Evolutionary conservation across 1,140 invertebrate genomes (phyloP), one percentile per base, ranked within the genome.

Genomic region (Maconellicoccus hirsutus): DNA sequence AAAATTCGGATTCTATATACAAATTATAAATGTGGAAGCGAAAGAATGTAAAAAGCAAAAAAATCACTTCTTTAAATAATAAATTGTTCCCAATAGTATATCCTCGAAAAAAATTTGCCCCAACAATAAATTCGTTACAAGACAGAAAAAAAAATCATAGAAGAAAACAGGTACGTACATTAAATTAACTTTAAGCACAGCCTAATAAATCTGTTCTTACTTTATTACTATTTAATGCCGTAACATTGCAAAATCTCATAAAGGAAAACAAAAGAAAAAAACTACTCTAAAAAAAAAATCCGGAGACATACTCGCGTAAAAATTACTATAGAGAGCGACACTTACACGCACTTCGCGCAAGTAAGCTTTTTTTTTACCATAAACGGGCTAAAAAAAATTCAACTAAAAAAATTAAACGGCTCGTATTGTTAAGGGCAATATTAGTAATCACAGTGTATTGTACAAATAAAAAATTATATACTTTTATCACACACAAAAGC

Each of bases 121-220:
- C 42, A 52, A 52, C 42, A 52, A 52, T 25, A 66, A 66, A 66
- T 16, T 66, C 22, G 16, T 26, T 26, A 66, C 61, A 26, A 66
- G 25, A 66, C 4, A 25, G 25, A 23, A 66, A 66, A 66, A 66
- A 23, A 66, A 66, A 66, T 7, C 4, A 61, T 23, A 23, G 25
- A 25, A 26, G 25, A 66, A 66, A 12, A 26, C 42, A 52, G 42
- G 42, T 52, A 52, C 42, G 42, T 52, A 52, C 42, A 52, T 52
- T 52, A 66, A 66, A 66, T 66, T 66, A 66, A 66, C 25, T 25
- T 66, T 66, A 66, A 66, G 61, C 61, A 66, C 61, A 66, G 61
- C 61, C 61, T 66, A 66, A 25, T 16, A 66, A 66, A 66, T 66
- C 61, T 66, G 61, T 66, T 66, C 61, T 66, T 66, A 66, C 21